Conservation (phyloP, 2,113 vertebrate species). For the Centropus bengalensis region DNA sequence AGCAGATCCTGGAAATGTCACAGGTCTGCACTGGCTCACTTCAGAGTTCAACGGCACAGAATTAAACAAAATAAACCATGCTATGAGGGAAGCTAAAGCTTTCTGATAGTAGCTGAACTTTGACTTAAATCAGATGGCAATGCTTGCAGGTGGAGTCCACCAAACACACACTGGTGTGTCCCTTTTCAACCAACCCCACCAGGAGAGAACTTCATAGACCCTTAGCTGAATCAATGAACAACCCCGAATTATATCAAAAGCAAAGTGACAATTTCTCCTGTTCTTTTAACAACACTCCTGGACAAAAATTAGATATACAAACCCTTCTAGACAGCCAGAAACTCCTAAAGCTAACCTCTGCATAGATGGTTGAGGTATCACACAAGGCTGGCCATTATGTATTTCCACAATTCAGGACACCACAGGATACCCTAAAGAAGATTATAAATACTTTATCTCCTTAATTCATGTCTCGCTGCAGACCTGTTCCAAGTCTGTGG, state of each 20-base stretch:
- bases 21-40: background rate
- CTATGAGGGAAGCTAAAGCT: background rate
- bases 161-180: background rate
- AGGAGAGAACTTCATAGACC: background rate
- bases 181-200: background rate
- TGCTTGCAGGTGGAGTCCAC: background rate
- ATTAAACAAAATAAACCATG: background rate
- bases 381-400: accelerated
- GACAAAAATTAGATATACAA: background rate
- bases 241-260: background rate
- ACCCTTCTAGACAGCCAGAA: background rate
- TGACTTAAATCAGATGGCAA: background rate
- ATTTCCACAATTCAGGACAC: background rate
- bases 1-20: background rate
- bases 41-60: background rate
- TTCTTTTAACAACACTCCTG: background rate
- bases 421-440: background rate
- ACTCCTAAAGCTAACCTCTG: accelerated
- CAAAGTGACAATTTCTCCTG: background rate
- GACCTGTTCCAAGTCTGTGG: background rate
- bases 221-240: background rate
- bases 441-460: background rate
- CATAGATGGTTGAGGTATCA: background rate
- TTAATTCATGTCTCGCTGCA: background rate
- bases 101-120: background rate